A percentile compares a stretch with the other conserved stretches of the same genome.
phyloP scores from a whole-genome alignment of 2,113 vertebrate species.

The Elachura formosa region DNA sequence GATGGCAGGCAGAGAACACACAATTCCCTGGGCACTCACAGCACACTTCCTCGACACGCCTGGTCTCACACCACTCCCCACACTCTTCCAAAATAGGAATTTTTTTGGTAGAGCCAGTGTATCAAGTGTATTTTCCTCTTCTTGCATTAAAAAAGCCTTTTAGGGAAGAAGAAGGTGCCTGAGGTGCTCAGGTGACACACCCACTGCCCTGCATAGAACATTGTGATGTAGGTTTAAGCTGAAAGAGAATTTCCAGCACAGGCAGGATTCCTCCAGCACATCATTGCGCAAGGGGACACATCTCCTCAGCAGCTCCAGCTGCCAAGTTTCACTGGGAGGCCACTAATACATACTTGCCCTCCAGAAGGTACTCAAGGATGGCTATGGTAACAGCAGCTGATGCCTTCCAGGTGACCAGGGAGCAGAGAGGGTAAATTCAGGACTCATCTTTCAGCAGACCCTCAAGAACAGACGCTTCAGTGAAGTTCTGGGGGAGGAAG shows the following conservation, averaged over 20 bases:
- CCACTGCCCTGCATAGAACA: not conserved
- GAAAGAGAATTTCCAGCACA: not conserved
- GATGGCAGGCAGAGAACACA: rapidly evolving
- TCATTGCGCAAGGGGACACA: not conserved
- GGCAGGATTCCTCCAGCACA: not conserved
- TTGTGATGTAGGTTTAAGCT: not conserved
- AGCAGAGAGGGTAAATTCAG: not conserved
- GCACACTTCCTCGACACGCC: not conserved
- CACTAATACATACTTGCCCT: not conserved
- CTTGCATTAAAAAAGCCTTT: not conserved
- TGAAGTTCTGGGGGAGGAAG: not conserved
- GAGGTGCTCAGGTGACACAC: not conserved
- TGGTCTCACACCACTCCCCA: not conserved
- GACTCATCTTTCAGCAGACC: not conserved
- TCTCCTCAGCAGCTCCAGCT: not conserved
- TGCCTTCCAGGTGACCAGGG: not conserved
- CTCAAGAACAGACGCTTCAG: not conserved
- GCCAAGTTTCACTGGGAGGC: conserved; percentile 44
- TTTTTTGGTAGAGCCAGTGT: not conserved
- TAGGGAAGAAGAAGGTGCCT: not conserved
- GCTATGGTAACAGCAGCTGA: not conserved
- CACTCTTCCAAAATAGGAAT: not conserved
- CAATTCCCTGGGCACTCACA: not conserved
- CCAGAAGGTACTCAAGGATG: not conserved
- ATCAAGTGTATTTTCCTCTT: not conserved